phyloP scores from a whole-genome alignment of 2,113 vertebrate species.

The Delphinus delphis region DNA sequence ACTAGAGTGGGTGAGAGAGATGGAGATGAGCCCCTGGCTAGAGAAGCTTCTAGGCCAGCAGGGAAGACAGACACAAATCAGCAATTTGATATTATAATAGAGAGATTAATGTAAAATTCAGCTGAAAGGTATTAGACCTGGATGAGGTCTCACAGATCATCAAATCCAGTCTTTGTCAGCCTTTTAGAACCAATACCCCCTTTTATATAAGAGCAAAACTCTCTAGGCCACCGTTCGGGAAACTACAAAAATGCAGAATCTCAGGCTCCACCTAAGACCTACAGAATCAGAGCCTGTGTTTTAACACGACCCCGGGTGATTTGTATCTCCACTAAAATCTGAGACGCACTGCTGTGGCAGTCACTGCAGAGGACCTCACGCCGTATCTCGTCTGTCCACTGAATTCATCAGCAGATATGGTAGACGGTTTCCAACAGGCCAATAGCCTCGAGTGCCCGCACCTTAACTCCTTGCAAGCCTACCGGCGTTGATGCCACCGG shows the following conservation, averaged over 20 bases:
- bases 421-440: not conserved
- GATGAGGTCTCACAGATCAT: not conserved
- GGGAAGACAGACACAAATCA: not conserved
- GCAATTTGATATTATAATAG: not conserved
- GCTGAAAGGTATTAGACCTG: not conserved
- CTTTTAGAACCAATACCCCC: constrained; percentile 18
- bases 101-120: constrained; percentile 29
- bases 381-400: not conserved
- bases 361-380: not conserved
- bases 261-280: not conserved
- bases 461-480: not conserved
- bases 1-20: not conserved
- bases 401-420: not conserved
- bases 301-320: not conserved
- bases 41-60: constrained; percentile 29
- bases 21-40: not conserved
- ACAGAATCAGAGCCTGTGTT: not conserved
- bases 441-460: not conserved
- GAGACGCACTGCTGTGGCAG: not conserved
- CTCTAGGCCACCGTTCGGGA: not conserved
- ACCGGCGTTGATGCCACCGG: not conserved
- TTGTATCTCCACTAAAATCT: not conserved
- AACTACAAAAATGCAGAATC: not conserved
- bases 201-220: not conserved
- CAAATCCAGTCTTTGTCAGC: not conserved